Evolutionary conservation across 1,140 invertebrate species (phyloP).

Genomic region (Lamellibrachia luymesi): DNA sequence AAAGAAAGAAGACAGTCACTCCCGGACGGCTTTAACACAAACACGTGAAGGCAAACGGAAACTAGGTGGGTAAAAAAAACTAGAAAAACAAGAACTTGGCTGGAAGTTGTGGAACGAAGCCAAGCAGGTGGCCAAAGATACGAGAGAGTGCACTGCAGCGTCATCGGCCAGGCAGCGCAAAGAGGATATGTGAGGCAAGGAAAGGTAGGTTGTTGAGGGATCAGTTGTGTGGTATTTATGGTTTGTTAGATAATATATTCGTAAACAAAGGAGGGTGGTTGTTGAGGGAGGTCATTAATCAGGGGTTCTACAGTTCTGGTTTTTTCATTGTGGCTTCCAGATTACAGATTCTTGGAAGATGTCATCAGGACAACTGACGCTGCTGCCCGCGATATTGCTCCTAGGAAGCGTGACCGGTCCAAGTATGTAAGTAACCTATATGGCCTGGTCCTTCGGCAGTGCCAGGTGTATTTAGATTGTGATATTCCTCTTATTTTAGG

Average conservation of each 20-base stretch:
- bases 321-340: constrained; percentile 25
- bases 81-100: no score
- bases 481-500: not conserved
- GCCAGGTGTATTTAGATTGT: not conserved
- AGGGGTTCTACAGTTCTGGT: not conserved
- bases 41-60: no score
- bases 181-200: not conserved
- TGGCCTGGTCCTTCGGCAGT: not conserved
- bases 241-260: not conserved
- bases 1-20: no score
- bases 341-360: constrained; percentile 41
- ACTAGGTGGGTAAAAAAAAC: no score
- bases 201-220: no score
- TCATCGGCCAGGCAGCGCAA: not conserved
- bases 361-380: constrained; percentile 1
- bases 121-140: no score
- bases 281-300: not conserved
- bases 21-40: no score
- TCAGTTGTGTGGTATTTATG: no score
- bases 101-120: no score
- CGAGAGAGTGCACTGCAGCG: no score
- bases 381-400: not conserved
- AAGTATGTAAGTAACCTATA: not conserved
- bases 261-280: not conserved
- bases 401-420: not conserved